phyloP scores from a whole-genome alignment of 2,113 vertebrate species.

The Rattus norvegicus region GRCr8 NC_086019.1:115209501-115210000 shows the following conservation, averaged over 20 bases:
- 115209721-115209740: background rate
- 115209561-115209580: background rate
- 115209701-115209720: background rate
- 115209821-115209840: background rate
- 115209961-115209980: background rate
- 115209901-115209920: background rate
- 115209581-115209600: background rate
- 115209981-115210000: background rate
- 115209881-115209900: background rate
- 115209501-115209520: background rate
- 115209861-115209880: background rate
- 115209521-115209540: background rate
- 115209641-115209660: background rate
- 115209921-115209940: background rate
- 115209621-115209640: background rate
- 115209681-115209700: background rate
- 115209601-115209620: background rate
- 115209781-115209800: background rate
- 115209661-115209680: background rate
- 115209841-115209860: background rate
- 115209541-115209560: background rate
- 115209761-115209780: background rate
- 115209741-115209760: background rate
- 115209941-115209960: background rate
- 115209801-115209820: background rate